A percentile compares a stretch with the other conserved stretches of the same genome.
These are phyloP conservation scores for Habroteleia sp. DNA, from an alignment of 2,888 invertebrate species.

Conservation along the genomic window DNA sequence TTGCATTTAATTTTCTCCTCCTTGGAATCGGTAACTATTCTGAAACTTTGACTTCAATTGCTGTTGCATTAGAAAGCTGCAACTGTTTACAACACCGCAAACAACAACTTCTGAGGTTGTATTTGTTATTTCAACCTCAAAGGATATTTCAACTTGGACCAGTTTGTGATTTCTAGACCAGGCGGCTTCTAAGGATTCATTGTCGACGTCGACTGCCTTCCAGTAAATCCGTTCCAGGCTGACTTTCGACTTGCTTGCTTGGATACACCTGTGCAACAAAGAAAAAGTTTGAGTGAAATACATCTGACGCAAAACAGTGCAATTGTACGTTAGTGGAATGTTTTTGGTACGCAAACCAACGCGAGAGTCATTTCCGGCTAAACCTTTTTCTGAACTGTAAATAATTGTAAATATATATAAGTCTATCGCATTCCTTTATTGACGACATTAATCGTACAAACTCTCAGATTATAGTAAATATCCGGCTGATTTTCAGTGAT, in stretches of 20 bases:
- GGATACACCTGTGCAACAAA: neutral
- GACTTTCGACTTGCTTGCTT: neutral
- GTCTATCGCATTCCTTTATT: slow-evolving; percentile 76
- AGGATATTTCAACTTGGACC: neutral
- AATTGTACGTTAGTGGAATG: slow-evolving; percentile 26
- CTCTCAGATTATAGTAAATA: neutral
- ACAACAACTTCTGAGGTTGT: no score
- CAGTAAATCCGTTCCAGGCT: neutral
- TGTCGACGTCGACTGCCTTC: neutral
- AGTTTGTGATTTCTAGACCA: neutral
- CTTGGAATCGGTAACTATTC: no score
- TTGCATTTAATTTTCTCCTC: no score
- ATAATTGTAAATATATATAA: slow-evolving; percentile 76
- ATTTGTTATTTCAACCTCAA: no score
- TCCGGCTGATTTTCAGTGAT: neutral
- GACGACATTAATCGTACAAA: slow-evolving; percentile 50
- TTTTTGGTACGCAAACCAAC: slow-evolving; percentile 23
- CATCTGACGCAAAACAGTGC: slow-evolving; percentile 14
- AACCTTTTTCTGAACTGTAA: slow-evolving; percentile 66
- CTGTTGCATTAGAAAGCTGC: no score
- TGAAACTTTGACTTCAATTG: no score
- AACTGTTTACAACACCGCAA: no score
- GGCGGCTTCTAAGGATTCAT: neutral
- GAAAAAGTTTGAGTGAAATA: slow-evolving; percentile 2
- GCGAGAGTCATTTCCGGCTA: slow-evolving; percentile 33